Conservation (phyloP, 2,113 vertebrate species). For the Pleuronectes platessa region DNA sequence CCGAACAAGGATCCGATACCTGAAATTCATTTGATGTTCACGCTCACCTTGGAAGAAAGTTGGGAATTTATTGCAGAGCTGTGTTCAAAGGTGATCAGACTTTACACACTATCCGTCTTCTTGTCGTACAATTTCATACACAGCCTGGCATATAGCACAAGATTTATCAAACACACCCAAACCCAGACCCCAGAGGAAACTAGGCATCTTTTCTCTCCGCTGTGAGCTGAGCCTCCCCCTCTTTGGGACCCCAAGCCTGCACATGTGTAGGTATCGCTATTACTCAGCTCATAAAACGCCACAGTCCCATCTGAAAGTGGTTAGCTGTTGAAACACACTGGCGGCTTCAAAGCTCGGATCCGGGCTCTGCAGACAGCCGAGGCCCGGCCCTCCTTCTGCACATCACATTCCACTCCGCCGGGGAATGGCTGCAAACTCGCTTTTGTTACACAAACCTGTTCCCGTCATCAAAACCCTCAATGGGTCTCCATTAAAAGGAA, state of each 20-base stretch:
- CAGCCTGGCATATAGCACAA: conserved; percentile 24
- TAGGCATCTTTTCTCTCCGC: conserved; percentile 50
- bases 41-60: conserved; percentile 10
- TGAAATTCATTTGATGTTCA: conserved; percentile 31
- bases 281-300: conserved; percentile 83
- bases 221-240: conserved; percentile 68
- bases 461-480: conserved; percentile 68
- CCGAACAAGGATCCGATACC: neutral
- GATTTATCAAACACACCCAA: conserved; percentile 55
- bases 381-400: conserved; percentile 65
- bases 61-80: conserved; percentile 15
- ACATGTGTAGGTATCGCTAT: conserved; percentile 83
- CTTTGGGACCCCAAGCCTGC: conserved; percentile 77
- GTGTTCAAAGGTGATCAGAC: neutral
- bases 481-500: conserved; percentile 54
- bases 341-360: conserved; percentile 82
- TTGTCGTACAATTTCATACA: conserved; percentile 33
- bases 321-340: conserved; percentile 82
- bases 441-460: conserved; percentile 71
- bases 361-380: conserved; percentile 64
- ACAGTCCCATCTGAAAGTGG: conserved; percentile 85
- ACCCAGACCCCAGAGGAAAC: conserved; percentile 60
- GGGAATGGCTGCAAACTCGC: conserved; percentile 67
- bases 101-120: conserved; percentile 42
- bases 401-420: conserved; percentile 71